Conservation (phyloP, 1,140 invertebrate genomes). For the Bradynema listronoti region DNA sequence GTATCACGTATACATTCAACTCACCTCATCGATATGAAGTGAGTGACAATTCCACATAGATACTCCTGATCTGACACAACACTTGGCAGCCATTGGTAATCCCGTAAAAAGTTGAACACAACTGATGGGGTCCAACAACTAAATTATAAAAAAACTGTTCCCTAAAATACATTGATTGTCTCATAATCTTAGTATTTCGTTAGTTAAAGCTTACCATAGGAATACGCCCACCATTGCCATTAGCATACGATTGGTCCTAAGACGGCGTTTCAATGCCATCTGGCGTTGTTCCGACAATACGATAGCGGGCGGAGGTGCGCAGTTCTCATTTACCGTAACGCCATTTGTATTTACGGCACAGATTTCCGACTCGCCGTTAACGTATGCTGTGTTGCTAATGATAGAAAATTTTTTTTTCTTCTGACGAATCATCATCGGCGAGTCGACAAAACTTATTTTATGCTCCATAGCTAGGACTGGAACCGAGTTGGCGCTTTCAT, state of each 20-base stretch:
- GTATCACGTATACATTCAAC: not conserved
- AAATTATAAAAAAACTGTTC: slow-evolving; percentile 28
- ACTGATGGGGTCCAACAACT: slow-evolving; percentile 57
- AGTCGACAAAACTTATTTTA: too few species aligned
- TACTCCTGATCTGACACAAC: slow-evolving; percentile 51
- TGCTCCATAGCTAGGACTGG: too few species aligned
- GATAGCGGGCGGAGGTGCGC: too few species aligned
- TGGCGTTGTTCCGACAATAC: slow-evolving; percentile 36
- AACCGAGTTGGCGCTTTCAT: too few species aligned
- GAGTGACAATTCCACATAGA: slow-evolving; percentile 61
- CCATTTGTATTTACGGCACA: too few species aligned
- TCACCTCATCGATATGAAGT: slow-evolving; percentile 62
- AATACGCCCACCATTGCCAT: slow-evolving; percentile 45
- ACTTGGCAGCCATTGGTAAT: slow-evolving; percentile 59
- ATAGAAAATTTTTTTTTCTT: too few species aligned
- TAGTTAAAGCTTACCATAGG: slow-evolving; percentile 7
- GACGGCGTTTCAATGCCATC: slow-evolving; percentile 35
- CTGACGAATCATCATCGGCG: too few species aligned
- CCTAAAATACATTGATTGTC: slow-evolving; percentile 10
- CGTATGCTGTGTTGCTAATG: too few species aligned
- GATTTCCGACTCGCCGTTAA: too few species aligned
- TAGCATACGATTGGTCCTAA: slow-evolving; percentile 53
- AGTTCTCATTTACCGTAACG: too few species aligned
- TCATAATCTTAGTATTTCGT: too few species aligned
- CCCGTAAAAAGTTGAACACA: slow-evolving; percentile 62